Evolutionary conservation across 1,140 invertebrate species (phyloP).

Genomic region (Vollenhovia emeryi): DNA sequence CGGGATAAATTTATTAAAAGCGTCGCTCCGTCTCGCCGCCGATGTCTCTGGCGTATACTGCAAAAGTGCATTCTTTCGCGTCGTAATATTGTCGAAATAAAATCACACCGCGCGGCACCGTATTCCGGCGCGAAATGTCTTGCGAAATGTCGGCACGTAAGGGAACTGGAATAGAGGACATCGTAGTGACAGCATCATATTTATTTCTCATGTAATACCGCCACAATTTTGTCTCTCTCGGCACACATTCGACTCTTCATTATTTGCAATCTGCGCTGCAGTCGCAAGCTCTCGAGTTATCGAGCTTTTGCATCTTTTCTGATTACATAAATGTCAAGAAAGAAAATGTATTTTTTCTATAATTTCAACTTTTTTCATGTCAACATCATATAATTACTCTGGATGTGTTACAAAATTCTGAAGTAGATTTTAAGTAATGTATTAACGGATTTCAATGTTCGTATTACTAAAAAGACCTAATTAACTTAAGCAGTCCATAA

Average conservation of each 20-base stretch:
- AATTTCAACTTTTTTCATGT: not conserved
- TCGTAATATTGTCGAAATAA: constrained; percentile 50
- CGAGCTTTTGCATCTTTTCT: not conserved
- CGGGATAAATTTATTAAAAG: constrained; percentile 57
- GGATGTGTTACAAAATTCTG: not conserved
- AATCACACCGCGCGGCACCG: constrained; percentile 3
- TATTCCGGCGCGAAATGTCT: constrained; percentile 27
- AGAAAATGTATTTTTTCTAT: not conserved
- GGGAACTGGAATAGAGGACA: not conserved
- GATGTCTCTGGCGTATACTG: not conserved
- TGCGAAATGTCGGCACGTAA: not conserved
- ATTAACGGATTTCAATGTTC: not conserved
- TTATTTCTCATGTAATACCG: not conserved
- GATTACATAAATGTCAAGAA: not conserved
- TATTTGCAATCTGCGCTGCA: not conserved
- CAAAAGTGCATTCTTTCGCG: constrained; percentile 39
- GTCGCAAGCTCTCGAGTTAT: not conserved
- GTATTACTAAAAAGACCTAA: not conserved
- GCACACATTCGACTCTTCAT: not conserved
- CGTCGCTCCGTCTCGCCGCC: not conserved
- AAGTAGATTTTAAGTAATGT: not conserved
- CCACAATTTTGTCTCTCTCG: not conserved
- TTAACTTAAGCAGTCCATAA: not conserved
- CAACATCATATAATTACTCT: not conserved
- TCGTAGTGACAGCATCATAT: not conserved